These are phyloP conservation scores for Penaeus japonicus DNA, from an alignment of 1,140 invertebrate species.

Conservation along the genomic window DNA sequence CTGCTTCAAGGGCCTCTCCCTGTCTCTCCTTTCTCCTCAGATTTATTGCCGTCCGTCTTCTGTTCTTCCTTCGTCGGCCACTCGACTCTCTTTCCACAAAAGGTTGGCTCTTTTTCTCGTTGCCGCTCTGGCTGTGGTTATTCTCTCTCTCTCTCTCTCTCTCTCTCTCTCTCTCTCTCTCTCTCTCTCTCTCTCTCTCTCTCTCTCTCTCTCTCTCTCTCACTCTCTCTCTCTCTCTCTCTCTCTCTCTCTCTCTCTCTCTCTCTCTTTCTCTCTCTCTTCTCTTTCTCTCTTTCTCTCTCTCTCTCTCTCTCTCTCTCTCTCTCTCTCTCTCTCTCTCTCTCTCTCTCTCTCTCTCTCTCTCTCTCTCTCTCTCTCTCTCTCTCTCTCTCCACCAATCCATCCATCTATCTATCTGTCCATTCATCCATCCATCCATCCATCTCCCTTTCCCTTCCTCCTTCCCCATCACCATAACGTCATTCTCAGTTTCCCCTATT, in stretches of 20 bases:
- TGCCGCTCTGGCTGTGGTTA: neutral
- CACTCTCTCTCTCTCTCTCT: neutral
- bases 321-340: neutral
- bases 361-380: neutral
- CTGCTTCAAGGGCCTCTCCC: too few species aligned
- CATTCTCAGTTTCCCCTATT: neutral
- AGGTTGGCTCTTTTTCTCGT: neutral
- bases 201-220: neutral
- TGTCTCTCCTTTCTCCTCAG: too few species aligned
- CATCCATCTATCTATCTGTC: neutral
- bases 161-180: neutral
- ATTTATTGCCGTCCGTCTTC: too few species aligned
- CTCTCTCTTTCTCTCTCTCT: neutral
- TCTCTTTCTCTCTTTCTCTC: neutral
- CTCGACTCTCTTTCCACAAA: neutral
- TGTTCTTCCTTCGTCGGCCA: neutral
- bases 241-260: neutral
- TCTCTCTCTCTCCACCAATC: neutral
- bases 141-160: neutral
- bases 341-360: slow-evolving; percentile 1
- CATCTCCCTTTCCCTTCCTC: neutral
- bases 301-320: neutral
- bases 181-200: neutral
- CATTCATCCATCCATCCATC: neutral
- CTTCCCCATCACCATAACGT: neutral